Evolutionary conservation across 2,113 vertebrate species (phyloP).

Genomic region (Muntiacus muntjak): DNA sequence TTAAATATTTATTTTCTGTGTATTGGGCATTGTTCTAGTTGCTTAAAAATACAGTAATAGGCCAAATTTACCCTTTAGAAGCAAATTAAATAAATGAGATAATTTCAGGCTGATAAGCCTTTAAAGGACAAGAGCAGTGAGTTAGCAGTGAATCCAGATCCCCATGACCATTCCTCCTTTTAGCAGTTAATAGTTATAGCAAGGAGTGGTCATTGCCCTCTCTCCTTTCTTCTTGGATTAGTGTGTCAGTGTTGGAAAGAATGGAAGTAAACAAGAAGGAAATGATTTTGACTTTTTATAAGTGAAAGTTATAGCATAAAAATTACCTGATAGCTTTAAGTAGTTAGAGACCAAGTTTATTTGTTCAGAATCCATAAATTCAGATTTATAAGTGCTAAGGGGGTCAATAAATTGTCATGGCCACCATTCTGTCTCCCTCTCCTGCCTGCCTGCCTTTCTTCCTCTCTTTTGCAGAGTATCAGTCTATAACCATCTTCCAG

Average conservation of each 20-base stretch:
- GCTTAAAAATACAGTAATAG: background rate
- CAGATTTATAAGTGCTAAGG: background rate
- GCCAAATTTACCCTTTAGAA: constrained; percentile 7
- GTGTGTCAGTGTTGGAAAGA: background rate
- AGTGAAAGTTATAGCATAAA: background rate
- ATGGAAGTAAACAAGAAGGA: background rate
- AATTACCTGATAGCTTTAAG: constrained; percentile 1
- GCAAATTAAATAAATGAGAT: constrained; percentile 5
- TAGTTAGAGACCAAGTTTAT: background rate
- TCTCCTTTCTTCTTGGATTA: background rate
- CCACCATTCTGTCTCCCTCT: background rate
- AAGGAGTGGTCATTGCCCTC: background rate
- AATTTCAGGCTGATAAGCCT: constrained; percentile 10
- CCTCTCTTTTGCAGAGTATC: background rate
- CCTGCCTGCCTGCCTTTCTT: background rate
- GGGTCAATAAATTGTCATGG: background rate
- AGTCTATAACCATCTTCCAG: background rate
- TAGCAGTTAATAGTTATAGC: background rate
- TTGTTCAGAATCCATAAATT: constrained; percentile 11
- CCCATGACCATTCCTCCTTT: background rate
- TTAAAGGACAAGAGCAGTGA: background rate
- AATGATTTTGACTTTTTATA: background rate
- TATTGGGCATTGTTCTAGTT: background rate
- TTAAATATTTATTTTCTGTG: constrained; percentile 7
- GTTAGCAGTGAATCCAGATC: background rate